Evolutionary conservation across 2,888 invertebrate genomes (phyloP).

Genomic region (Clitarchus hookeri): DNA sequence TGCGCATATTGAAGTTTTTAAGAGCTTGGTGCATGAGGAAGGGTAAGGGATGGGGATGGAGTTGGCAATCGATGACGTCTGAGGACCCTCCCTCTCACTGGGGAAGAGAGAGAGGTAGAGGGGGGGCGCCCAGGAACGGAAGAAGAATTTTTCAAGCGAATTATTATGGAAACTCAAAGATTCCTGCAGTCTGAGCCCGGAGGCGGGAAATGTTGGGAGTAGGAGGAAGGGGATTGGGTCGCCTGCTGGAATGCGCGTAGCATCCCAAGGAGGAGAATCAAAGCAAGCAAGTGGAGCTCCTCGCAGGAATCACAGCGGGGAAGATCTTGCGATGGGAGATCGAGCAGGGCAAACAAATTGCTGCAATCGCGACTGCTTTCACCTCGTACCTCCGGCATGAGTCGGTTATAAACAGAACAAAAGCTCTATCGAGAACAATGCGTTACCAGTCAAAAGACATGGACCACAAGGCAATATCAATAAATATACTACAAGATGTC

Average conservation of each 20-base stretch:
- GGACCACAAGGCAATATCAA: no score
- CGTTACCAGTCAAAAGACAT: no score
- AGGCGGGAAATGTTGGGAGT: neutral
- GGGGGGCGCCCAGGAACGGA: neutral
- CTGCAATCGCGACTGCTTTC: no score
- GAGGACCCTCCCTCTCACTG: neutral
- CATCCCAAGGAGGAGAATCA: neutral
- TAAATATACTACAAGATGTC: no score
- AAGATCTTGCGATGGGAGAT: no score
- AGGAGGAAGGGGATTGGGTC: neutral
- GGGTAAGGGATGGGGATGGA: neutral
- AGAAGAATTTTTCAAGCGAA: neutral
- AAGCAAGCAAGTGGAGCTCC: neutral
- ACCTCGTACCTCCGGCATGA: no score
- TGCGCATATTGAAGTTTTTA: neutral
- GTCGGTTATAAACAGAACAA: no score
- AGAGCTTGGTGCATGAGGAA: no score
- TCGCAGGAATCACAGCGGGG: neutral
- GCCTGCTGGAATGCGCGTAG: neutral
- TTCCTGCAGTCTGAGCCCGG: neutral
- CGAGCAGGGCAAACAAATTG: no score
- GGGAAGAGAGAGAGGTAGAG: neutral
- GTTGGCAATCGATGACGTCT: neutral
- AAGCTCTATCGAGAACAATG: no score
- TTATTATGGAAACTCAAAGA: conserved; percentile 4